Base-by-base conservation (phyloP, 2,888 invertebrate species). In the Cerastoderma edule region DNA sequence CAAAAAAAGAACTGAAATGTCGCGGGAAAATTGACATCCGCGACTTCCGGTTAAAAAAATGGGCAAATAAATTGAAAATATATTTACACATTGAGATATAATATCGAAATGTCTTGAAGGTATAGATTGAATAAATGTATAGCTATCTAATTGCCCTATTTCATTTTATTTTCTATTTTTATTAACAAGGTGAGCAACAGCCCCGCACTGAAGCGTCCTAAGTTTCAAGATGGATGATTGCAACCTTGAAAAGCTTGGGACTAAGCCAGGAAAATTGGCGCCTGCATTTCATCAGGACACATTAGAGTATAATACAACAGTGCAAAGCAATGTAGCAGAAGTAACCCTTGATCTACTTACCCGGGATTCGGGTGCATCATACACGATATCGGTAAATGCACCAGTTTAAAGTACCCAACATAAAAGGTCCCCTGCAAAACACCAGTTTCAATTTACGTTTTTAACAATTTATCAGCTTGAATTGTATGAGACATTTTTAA, bases 161-260 rank as follows among this genome's bases (percentile, higher is more conserved):
- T n/a, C 48, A 44, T 44, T 44, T 44, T 48, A n/a, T 22, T 48
- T 22, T 48, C 24, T 48, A 44, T 48, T 48, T 48, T 22, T 8
- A 8, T 4, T 48, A 24, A 4, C n/a, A 4, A 8, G 5, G 16
- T 48, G 3, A 22, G 22, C 48, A 48, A 32, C 27, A 80, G 74
- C 35, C 56, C 75, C 76, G 82, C 84, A 84, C 68, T 71, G 60
- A 84, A 83, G 90, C 89, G 88, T 90, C 90, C 89, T 83, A 85
- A 73, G 90, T 84, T 90, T 89, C 90, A 91, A 90, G 80, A 92
- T 92, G 92, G 91, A 92, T 77, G 92, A 92, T 82, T 92, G 91
- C 83, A 89, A 87, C 78, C 85, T 92, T 74, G 89, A 91, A 67
- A 92, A 91, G 57, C 85, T 92, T 32, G 79, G 83, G 22, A 82